These are phyloP conservation scores for Dysidea cf. avara DNA, from an alignment of 37 sponge, comb jelly and placozoan species.

Conservation along the genomic window DNA sequence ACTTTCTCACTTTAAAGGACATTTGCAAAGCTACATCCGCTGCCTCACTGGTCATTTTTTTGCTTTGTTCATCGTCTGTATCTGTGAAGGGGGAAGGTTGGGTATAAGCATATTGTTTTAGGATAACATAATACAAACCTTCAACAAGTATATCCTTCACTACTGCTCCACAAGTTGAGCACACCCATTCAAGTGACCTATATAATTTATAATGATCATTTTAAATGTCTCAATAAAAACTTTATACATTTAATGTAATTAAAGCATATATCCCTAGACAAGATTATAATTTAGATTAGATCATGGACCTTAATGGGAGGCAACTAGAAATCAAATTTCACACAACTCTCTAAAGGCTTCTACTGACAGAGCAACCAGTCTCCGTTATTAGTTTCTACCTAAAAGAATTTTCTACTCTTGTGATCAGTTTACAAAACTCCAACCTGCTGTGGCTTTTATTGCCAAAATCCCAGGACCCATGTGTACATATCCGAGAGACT, in stretches of 20 bases:
- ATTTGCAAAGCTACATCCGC: constrained; percentile 77
- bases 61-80: constrained; percentile 1
- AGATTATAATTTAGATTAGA: neutral
- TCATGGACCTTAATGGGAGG: neutral
- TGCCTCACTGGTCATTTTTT: constrained; percentile 32
- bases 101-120: neutral
- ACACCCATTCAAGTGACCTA: constrained; percentile 73
- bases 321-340: too few species aligned
- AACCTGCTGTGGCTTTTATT: too few species aligned
- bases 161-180: constrained; percentile 60
- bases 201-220: neutral
- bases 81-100: neutral
- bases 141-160: constrained; percentile 43
- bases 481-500: too few species aligned
- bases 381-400: too few species aligned
- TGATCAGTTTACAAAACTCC: too few species aligned
- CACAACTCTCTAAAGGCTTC: too few species aligned
- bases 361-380: too few species aligned
- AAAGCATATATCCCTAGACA: neutral
- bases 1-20: constrained; percentile 68
- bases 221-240: neutral
- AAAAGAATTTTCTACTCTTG: too few species aligned
- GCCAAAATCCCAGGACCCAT: too few species aligned
- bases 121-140: neutral
- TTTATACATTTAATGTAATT: neutral